Base-by-base conservation (phyloP, 2,797 vertebrate genomes). In the Gorsachius magnificus region DNA sequence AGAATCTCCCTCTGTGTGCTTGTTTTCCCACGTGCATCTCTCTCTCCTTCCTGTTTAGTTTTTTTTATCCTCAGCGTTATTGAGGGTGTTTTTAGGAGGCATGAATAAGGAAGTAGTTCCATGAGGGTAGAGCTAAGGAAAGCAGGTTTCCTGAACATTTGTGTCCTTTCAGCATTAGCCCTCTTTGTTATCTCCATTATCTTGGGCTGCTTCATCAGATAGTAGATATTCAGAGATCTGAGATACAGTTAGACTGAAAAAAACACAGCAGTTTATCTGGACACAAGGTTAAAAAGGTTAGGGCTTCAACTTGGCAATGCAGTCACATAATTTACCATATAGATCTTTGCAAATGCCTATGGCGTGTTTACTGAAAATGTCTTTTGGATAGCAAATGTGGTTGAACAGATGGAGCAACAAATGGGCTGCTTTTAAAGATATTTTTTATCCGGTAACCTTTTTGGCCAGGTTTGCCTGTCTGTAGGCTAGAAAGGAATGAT, bases 381-480 rank as follows among this genome's bases (percentile, higher is more conserved):
- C 56, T 56, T 57, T 45, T 82, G 57, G 68, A 36, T 29, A 21
- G 64, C 35, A 60, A 36, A 26, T 1, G 3, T 18, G 41, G 25
- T 31, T 57, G 65, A 81, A 41, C 64, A 87, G 51, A 77, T 70
- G 79, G 75, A 70, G 64, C 84, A 87, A 60, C 82, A 64, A 91
- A 86, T 36, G 64, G 16, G 22, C 80, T 89, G 84, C 82, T 87
- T 86, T 28, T 43, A 26, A 63, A 87, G 64, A 2, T 29, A 3
- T 66, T 29, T 29, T 11, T 36, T 6, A 31, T 33, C 33, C 70
- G 13, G 18, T 57, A n/a, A 36, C 26, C 15, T 74, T 90, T 87
- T 57, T 94, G 81, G 87, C 84, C 87, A 64, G 57, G 51, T 91
- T 87, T 84, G 80, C n/a, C 22, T 71, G 46, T 76, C 70, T 83